Conservation (phyloP, 35 echinoderm and acorn worm species). For the Strongylocentrotus purpuratus region DNA sequence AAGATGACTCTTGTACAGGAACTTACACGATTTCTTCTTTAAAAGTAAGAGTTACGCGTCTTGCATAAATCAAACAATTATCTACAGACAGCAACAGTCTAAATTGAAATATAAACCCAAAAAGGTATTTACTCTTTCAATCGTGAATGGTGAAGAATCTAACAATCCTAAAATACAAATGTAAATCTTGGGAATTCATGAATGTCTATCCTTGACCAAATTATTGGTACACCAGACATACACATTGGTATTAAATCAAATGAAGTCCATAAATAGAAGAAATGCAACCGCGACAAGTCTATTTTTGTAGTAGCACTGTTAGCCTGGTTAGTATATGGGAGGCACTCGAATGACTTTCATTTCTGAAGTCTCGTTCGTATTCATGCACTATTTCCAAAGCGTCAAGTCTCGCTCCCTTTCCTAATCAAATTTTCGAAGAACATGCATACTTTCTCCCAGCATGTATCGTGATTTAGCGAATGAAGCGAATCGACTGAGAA, state of each 20-base stretch:
- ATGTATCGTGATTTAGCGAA: neutral
- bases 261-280: neutral
- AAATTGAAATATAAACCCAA: too few relatives aligned
- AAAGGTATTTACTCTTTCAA: too few relatives aligned
- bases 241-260: neutral
- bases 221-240: neutral
- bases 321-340: neutral
- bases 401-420: neutral
- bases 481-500: neutral
- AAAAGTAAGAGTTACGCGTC: too few relatives aligned
- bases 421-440: constrained; percentile 13
- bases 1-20: too few relatives aligned
- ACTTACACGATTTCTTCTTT: too few relatives aligned
- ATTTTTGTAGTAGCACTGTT: neutral
- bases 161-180: neutral
- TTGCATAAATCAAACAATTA: too few relatives aligned
- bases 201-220: neutral
- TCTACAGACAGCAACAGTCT: too few relatives aligned
- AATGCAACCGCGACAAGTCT: neutral
- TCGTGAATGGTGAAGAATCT: too few relatives aligned
- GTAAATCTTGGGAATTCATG: neutral
- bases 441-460: neutral
- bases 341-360: neutral
- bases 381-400: neutral
- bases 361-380: neutral